Conservation (phyloP, 2,797 vertebrate species). For the Gallinago nigripennis region DNA sequence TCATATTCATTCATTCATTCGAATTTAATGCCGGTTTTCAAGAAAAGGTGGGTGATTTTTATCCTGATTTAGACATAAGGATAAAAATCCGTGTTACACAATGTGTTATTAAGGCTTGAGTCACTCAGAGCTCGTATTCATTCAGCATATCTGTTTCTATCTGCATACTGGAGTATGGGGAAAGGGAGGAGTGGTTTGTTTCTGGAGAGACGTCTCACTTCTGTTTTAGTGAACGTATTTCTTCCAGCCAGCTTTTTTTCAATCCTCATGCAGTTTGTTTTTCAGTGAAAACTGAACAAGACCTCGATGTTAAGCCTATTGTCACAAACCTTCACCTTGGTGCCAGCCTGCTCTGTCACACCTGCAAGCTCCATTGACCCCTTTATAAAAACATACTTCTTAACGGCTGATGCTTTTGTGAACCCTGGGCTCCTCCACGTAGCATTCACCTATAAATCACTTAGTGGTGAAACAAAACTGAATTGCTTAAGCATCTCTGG, state of each 20-base stretch:
- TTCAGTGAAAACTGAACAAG: not conserved
- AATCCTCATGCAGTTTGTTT: not conserved
- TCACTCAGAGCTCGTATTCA: not conserved
- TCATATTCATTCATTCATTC: rapidly evolving
- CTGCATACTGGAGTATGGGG: not conserved
- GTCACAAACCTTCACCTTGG: not conserved
- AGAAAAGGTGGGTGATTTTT: conserved; percentile 1
- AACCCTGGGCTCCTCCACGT: not conserved
- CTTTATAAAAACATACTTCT: not conserved
- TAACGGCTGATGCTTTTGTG: not conserved
- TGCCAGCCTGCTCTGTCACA: not conserved
- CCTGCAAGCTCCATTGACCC: not conserved
- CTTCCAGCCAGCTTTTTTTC: not conserved
- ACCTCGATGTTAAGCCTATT: not conserved
- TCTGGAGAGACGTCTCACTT: not conserved
- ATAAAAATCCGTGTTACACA: conserved; percentile 28
- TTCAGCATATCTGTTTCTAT: not conserved
- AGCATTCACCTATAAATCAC: not conserved
- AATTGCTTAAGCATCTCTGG: not conserved
- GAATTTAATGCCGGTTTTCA: not conserved
- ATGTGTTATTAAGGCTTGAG: not conserved
- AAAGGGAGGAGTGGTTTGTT: conserved; percentile 8
- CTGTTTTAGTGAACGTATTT: not conserved
- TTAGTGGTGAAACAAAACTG: not conserved
- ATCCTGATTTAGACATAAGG: not conserved